A percentile compares a stretch with the other conserved stretches of the same genome.
These are phyloP conservation scores for Dendroctonus valens DNA, from an alignment of 1,140 invertebrate genomes.

Conservation along the genomic window DNA sequence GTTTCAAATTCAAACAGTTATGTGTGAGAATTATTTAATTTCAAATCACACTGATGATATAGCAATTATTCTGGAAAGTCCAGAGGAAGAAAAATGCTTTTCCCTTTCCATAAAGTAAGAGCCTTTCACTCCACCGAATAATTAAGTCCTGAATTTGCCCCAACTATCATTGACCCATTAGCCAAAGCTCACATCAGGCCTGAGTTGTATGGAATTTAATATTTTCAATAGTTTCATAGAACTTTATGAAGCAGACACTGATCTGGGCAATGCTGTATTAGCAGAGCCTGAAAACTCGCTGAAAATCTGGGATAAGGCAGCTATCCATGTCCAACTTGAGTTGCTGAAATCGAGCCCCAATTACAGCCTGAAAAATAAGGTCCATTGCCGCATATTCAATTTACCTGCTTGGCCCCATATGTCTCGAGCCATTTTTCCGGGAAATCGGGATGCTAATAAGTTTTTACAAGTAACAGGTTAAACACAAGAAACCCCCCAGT, in stretches of 20 bases:
- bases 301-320: constrained; percentile 62
- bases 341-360: constrained; percentile 52
- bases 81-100: constrained; percentile 49
- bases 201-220: constrained; percentile 31
- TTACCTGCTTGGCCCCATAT: constrained; percentile 61
- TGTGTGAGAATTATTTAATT: constrained; percentile 42
- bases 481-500: background rate
- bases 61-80: constrained; percentile 50
- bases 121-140: constrained; percentile 4
- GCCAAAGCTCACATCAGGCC: constrained; percentile 1
- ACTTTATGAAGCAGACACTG: constrained; percentile 59
- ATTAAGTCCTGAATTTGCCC: constrained; percentile 15
- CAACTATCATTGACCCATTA: constrained; percentile 25
- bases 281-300: constrained; percentile 57
- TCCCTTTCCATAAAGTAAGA: constrained; percentile 55
- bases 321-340: constrained; percentile 59
- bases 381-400: constrained; percentile 63
- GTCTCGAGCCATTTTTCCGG: constrained; percentile 60
- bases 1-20: constrained; percentile 11
- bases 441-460: constrained; percentile 64
- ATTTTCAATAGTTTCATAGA: constrained; percentile 60
- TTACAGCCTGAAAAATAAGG: constrained; percentile 61
- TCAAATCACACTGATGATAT: constrained; percentile 47
- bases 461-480: constrained; percentile 64
- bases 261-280: constrained; percentile 59